These are phyloP conservation scores for Sarcophaga peregrina DNA, from an alignment of 1,140 invertebrate species.

Conservation along the genomic window DNA sequence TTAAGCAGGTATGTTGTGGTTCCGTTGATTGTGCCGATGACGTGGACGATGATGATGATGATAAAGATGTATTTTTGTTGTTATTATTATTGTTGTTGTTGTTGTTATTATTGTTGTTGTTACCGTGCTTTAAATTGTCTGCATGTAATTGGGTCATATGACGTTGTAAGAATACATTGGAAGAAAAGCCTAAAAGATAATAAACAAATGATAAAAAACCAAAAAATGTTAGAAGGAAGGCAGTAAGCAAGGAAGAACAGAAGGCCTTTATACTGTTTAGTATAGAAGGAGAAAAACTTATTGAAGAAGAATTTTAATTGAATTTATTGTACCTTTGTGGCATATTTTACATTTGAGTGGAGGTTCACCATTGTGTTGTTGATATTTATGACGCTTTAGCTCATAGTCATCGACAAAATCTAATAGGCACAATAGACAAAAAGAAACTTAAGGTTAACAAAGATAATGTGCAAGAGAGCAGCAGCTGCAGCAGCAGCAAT, in stretches of 20 bases:
- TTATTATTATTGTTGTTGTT: constrained; percentile 35
- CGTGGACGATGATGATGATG: neutral
- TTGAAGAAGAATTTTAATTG: neutral
- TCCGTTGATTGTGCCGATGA: neutral
- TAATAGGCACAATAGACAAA: constrained; percentile 11
- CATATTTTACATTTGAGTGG: constrained; percentile 43
- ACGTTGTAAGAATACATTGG: constrained; percentile 39
- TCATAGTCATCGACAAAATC: constrained; percentile 42
- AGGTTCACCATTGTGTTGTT: constrained; percentile 35
- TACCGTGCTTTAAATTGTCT: neutral
- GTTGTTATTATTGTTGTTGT: neutral
- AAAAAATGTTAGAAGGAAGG: too few species aligned
- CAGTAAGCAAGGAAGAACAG: too few species aligned
- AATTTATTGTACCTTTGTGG: constrained; percentile 31
- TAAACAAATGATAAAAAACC: neutral
- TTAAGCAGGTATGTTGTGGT: constrained; percentile 31
- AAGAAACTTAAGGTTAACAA: neutral
- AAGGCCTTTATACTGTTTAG: too few species aligned
- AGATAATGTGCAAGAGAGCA: too few species aligned
- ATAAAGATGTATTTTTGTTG: neutral
- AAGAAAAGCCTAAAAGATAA: constrained; percentile 32
- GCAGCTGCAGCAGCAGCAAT: neutral
- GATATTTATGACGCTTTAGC: constrained; percentile 42
- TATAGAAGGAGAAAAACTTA: neutral
- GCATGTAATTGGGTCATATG: constrained; percentile 43